Evolutionary conservation across 2,113 vertebrate genomes (phyloP).

Genomic region (Myxocyprinus asiaticus): DNA sequence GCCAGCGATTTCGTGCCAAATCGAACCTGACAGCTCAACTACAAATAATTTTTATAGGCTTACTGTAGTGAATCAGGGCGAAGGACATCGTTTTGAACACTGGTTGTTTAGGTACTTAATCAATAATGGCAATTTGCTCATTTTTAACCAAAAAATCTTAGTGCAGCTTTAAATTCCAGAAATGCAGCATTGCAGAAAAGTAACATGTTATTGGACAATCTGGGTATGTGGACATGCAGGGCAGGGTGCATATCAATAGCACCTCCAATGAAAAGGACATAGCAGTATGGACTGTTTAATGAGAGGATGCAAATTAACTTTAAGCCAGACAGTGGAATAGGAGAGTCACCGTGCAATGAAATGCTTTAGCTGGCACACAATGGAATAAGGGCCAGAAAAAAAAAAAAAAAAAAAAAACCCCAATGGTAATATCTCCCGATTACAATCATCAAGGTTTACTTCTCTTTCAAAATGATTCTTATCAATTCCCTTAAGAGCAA

Average conservation of each 20-base stretch:
- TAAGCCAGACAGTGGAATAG: not conserved
- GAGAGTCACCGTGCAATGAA: constrained; percentile 41
- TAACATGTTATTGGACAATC: constrained; percentile 44
- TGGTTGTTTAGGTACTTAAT: no score
- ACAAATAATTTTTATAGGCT: no score
- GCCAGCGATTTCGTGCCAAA: no score
- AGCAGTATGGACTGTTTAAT: constrained; percentile 32
- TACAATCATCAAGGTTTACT: constrained; percentile 57
- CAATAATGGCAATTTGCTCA: no score
- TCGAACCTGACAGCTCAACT: no score
- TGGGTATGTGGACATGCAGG: constrained; percentile 16
- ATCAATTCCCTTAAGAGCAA: constrained; percentile 54
- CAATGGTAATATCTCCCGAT: constrained; percentile 58
- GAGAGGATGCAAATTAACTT: constrained; percentile 48
- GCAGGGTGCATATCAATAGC: constrained; percentile 42
- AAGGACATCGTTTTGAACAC: no score
- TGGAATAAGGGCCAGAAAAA: constrained; percentile 49
- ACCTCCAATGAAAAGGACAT: constrained; percentile 42
- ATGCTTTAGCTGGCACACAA: constrained; percentile 51
- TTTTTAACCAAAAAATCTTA: no score
- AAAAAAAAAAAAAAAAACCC: no score
- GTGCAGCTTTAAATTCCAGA: constrained; percentile 44
- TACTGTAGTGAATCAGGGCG: no score
- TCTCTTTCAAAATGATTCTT: constrained; percentile 54
- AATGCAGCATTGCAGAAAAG: constrained; percentile 41